phyloP scores from a whole-genome alignment of 2,797 vertebrate species.

The Etheostoma perlongum region DNA sequence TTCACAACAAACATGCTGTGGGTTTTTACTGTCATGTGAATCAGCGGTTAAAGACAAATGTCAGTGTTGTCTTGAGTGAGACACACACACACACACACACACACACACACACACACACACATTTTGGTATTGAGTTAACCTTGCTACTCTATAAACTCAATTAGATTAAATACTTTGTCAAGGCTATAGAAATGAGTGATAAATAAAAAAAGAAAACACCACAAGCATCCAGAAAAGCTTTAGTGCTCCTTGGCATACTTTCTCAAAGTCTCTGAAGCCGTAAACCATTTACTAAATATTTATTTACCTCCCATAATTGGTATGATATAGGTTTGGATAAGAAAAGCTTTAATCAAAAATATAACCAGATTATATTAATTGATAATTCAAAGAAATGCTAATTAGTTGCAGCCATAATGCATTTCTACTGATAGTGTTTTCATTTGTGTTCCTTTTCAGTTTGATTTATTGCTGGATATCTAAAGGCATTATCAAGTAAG shows the following conservation, averaged over 20 bases:
- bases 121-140: constrained; percentile 26
- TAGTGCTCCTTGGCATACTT: background rate
- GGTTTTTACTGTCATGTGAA: constrained; percentile 15
- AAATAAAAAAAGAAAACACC: background rate
- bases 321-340: background rate
- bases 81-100: too few relatives aligned
- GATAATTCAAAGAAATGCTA: background rate
- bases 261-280: background rate
- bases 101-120: too few relatives aligned
- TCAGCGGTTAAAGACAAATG: constrained; percentile 12
- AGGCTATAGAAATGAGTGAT: background rate
- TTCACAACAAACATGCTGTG: constrained; percentile 5
- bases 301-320: background rate
- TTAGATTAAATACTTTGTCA: background rate
- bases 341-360: background rate
- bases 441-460: too few relatives aligned
- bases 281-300: background rate
- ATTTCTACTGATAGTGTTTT: background rate
- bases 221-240: background rate
- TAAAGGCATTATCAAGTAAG: background rate
- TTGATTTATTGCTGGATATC: background rate
- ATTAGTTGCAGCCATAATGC: background rate
- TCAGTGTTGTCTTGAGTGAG: background rate
- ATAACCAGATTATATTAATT: background rate
- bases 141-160: constrained; percentile 8